These are phyloP conservation scores for Tipula helvola DNA, from an alignment of 2,888 invertebrate genomes.

Conservation along the genomic window DNA sequence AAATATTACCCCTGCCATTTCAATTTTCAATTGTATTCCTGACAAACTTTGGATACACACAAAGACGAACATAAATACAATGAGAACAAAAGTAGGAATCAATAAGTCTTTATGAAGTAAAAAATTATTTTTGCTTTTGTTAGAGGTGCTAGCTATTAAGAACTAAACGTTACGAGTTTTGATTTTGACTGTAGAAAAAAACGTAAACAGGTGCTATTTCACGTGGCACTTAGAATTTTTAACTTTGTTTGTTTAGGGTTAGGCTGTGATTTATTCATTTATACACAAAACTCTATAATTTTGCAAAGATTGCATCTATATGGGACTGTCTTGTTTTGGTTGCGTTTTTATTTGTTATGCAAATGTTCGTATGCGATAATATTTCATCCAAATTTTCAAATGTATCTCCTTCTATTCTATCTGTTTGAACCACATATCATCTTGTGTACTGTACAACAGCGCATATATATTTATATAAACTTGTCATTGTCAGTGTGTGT, in stretches of 20 bases:
- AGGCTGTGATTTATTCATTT: not conserved
- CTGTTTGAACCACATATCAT: not conserved
- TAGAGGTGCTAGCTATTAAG: too few species aligned
- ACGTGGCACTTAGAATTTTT: not conserved
- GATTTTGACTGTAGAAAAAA: not conserved
- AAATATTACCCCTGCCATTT: too few species aligned
- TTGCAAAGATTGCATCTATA: not conserved
- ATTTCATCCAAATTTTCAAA: not conserved
- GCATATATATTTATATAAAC: not conserved
- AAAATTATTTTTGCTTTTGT: too few species aligned
- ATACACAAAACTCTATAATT: not conserved
- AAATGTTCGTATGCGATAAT: not conserved
- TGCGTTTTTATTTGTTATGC: not conserved
- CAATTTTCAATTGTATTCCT: too few species aligned
- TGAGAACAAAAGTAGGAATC: too few species aligned
- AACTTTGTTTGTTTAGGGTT: not conserved
- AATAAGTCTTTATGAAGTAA: too few species aligned
- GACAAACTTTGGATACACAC: too few species aligned
- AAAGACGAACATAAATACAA: too few species aligned
- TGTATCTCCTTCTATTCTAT: not conserved
- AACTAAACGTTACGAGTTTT: too few species aligned
- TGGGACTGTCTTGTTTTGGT: not conserved
- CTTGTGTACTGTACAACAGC: not conserved
- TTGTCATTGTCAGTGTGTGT: not conserved
- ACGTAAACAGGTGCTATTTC: not conserved